A percentile compares a stretch with the other conserved stretches of the same genome.
phyloP scores from a whole-genome alignment of 2,113 vertebrate genomes.

The Pluvialis apricaria region DNA sequence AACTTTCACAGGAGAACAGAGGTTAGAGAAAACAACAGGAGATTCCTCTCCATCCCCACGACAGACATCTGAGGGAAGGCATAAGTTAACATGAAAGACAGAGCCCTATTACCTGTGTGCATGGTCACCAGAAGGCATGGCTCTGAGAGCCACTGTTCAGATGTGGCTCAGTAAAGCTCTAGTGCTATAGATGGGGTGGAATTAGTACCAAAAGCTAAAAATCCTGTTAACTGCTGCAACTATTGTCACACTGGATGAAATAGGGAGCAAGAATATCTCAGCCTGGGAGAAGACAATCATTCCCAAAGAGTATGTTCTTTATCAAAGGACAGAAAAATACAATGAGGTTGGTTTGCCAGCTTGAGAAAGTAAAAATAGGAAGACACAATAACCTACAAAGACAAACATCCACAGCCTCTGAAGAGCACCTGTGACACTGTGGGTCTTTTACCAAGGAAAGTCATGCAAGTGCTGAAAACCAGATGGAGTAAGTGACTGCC shows the following conservation, averaged over 20 bases:
- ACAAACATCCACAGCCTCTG: neutral
- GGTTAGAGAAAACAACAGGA: neutral
- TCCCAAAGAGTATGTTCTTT: neutral
- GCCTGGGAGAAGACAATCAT: neutral
- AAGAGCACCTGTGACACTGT: neutral
- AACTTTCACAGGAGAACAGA: neutral
- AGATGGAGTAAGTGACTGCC: neutral
- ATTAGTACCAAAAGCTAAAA: neutral
- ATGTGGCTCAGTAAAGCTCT: neutral
- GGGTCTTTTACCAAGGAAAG: neutral
- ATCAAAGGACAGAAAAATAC: neutral
- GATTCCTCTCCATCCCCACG: neutral
- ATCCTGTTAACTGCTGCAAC: neutral
- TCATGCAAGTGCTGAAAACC: neutral
- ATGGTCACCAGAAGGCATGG: neutral
- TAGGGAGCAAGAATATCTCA: rapidly evolving
- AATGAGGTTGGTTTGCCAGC: neutral
- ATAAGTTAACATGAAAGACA: neutral
- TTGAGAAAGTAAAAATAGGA: neutral
- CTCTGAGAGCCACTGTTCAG: neutral
- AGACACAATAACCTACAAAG: neutral
- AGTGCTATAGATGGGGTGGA: neutral
- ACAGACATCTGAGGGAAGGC: neutral
- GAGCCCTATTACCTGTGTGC: too few relatives aligned
- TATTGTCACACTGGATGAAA: neutral